Conservation (phyloP, 2,113 vertebrate species). For the Ophiodon elongatus region DNA sequence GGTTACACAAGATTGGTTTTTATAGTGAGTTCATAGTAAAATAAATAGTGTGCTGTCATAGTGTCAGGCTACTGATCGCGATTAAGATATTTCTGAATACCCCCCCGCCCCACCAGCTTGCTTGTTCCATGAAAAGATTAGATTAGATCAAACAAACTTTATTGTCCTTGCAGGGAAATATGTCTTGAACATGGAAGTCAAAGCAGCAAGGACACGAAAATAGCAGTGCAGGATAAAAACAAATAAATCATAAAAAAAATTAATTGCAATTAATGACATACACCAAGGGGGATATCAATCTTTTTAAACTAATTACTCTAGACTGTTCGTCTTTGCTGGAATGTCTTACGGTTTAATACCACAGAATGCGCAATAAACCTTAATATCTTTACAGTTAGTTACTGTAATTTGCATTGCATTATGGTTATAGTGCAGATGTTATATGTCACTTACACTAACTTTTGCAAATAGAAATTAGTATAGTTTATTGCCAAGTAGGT, state of each 20-base stretch:
- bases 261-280: slow-evolving; percentile 17
- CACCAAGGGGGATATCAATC: background rate
- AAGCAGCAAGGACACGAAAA: slow-evolving; percentile 34
- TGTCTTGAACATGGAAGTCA: slow-evolving; percentile 36
- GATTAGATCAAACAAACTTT: slow-evolving; percentile 57
- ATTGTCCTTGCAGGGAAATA: slow-evolving; percentile 50
- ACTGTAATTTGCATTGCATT: background rate
- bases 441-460: background rate
- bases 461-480: background rate
- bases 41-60: slow-evolving; percentile 60
- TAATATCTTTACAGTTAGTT: background rate
- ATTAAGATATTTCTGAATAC: slow-evolving; percentile 59
- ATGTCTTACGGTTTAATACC: background rate
- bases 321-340: background rate
- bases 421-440: background rate
- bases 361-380: background rate
- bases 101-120: slow-evolving; percentile 42
- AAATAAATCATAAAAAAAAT: background rate
- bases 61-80: slow-evolving; percentile 39
- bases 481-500: background rate
- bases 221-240: background rate
- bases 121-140: slow-evolving; percentile 51
- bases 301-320: slow-evolving; percentile 1
- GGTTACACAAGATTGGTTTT: slow-evolving; percentile 56
- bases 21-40: slow-evolving; percentile 42